phyloP scores from a whole-genome alignment of 2,797 vertebrate species.

The Molossus alvarezi region DNA sequence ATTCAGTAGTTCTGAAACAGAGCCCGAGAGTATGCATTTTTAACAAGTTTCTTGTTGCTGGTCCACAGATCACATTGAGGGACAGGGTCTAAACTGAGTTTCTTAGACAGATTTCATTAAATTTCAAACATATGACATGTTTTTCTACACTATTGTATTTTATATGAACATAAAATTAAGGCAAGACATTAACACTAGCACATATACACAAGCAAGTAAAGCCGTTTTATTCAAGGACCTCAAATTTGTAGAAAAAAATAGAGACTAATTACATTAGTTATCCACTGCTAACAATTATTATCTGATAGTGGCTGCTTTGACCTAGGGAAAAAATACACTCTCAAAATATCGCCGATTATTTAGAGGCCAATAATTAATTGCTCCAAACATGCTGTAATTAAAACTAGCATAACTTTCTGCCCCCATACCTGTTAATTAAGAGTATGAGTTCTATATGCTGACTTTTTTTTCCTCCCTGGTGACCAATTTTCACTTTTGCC shows the following conservation, averaged over 20 bases:
- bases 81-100: not conserved
- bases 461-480: slow-evolving; percentile 22
- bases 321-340: slow-evolving; percentile 34
- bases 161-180: slow-evolving; percentile 58
- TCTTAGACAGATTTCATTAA: slow-evolving; percentile 42
- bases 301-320: not conserved
- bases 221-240: slow-evolving; percentile 15
- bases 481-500: slow-evolving; percentile 34
- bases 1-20: slow-evolving; percentile 24
- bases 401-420: slow-evolving; percentile 61
- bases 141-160: slow-evolving; percentile 28
- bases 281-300: slow-evolving; percentile 9
- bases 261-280: not conserved
- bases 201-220: not conserved
- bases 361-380: slow-evolving; percentile 56
- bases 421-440: slow-evolving; percentile 60
- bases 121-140: slow-evolving; percentile 14
- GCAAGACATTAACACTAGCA: slow-evolving; percentile 32
- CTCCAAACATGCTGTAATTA: slow-evolving; percentile 61
- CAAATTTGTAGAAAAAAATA: slow-evolving; percentile 59
- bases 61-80: not conserved
- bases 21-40: not conserved
- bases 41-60: not conserved
- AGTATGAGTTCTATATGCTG: slow-evolving; percentile 36
- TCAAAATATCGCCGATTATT: slow-evolving; percentile 52